Percentiles rank a stretch among this genome's conserved stretches.
These are phyloP conservation scores for Zenarchopterus dispar DNA, from an alignment of 2,797 vertebrate genomes.

Conservation along the genomic window DNA sequence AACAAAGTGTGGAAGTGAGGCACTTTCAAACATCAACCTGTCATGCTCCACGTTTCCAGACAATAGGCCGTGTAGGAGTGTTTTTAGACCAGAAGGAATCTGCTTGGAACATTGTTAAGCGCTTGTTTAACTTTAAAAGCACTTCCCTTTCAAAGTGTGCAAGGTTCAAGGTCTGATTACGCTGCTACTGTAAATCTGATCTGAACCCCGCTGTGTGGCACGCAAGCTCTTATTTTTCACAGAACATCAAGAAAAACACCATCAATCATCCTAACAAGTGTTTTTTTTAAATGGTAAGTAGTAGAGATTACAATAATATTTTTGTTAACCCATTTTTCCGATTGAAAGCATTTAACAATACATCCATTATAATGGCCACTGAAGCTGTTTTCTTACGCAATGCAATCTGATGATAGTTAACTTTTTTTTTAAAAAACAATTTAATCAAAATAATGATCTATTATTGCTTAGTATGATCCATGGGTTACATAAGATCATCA, in stretches of 20 bases:
- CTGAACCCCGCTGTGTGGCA: constrained; percentile 8
- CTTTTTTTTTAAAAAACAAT: no score
- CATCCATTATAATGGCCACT: not conserved
- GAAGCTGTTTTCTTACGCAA: constrained; percentile 3
- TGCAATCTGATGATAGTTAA: not conserved
- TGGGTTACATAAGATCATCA: no score
- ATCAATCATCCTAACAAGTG: constrained; percentile 39
- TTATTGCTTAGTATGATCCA: no score
- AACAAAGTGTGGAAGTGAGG: constrained; percentile 73
- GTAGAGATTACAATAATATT: constrained; percentile 39
- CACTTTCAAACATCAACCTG: constrained; percentile 55
- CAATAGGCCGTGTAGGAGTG: constrained; percentile 60
- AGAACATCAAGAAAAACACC: constrained; percentile 44
- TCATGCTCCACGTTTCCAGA: constrained; percentile 54
- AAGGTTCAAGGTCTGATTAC: constrained; percentile 50
- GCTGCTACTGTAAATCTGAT: constrained; percentile 40
- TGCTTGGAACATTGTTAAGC: constrained; percentile 53
- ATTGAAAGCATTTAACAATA: constrained; percentile 2
- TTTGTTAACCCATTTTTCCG: constrained; percentile 19
- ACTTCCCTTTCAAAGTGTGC: constrained; percentile 56
- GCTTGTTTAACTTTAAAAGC: constrained; percentile 59
- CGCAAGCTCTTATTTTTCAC: constrained; percentile 1
- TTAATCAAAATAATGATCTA: no score
- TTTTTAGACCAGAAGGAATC: constrained; percentile 59
- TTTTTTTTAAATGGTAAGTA: constrained; percentile 35